Evolutionary conservation across 2,888 invertebrate genomes (phyloP).

Genomic region (Augiades crinisus): DNA sequence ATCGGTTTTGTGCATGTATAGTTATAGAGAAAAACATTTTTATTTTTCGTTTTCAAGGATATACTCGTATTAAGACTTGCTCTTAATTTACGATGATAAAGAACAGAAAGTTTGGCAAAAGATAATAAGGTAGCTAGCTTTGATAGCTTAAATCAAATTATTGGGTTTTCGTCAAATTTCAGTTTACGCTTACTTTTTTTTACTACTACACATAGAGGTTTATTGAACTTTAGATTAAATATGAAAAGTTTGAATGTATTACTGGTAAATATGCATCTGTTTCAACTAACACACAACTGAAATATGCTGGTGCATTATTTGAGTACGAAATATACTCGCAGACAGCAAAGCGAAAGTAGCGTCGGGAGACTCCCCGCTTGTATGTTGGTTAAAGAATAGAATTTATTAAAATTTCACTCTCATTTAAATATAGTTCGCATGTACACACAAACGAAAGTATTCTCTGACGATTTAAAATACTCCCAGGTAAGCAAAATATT

Average conservation of each 20-base stretch:
- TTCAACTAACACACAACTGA: slow-evolving; percentile 4
- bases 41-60: too few relatives aligned
- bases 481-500: slow-evolving; percentile 37
- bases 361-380: slow-evolving; percentile 31
- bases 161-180: too few relatives aligned
- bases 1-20: not conserved
- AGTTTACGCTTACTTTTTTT: too few relatives aligned
- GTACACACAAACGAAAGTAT: slow-evolving; percentile 40
- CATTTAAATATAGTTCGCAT: slow-evolving; percentile 46
- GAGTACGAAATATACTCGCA: slow-evolving; percentile 32
- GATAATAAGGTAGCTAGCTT: too few relatives aligned
- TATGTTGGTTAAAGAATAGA: slow-evolving; percentile 39
- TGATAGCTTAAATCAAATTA: too few relatives aligned
- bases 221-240: not conserved
- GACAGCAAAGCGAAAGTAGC: slow-evolving; percentile 31
- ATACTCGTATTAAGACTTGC: too few relatives aligned
- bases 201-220: too few relatives aligned
- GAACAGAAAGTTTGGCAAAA: too few relatives aligned
- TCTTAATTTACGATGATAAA: too few relatives aligned
- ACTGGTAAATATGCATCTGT: not conserved
- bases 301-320: not conserved
- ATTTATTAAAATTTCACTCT: slow-evolving; percentile 39
- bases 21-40: not conserved
- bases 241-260: not conserved
- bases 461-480: slow-evolving; percentile 41